phyloP scores from a whole-genome alignment of 2,888 invertebrate species.

The Xestia ashworthii region DNA sequence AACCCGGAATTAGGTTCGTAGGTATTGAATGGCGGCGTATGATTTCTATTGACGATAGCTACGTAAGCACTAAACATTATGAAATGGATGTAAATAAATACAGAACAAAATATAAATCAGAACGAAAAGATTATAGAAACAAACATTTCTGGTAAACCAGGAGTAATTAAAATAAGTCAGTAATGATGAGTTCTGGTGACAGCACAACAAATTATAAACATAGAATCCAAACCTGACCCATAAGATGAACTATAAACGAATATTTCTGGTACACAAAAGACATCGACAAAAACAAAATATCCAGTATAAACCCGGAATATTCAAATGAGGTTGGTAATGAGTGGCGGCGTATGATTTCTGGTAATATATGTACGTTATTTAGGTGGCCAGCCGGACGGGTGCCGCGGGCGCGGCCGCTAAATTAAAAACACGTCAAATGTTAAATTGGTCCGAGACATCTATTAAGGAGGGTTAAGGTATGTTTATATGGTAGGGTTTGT shows the following conservation, averaged over 20 bases:
- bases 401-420: slow-evolving; percentile 89
- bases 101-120: background rate
- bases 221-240: background rate
- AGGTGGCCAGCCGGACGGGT: slow-evolving; percentile 83
- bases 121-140: background rate
- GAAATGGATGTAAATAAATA: background rate
- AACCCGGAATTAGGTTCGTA: no score
- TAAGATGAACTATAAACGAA: slow-evolving; percentile 10
- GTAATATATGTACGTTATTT: slow-evolving; percentile 87
- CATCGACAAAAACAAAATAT: slow-evolving; percentile 57
- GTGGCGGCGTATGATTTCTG: slow-evolving; percentile 85
- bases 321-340: slow-evolving; percentile 88
- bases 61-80: background rate
- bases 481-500: slow-evolving; percentile 69
- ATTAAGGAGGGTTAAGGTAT: slow-evolving; percentile 83
- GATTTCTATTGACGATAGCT: background rate
- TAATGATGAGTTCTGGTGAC: background rate
- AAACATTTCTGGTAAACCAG: background rate
- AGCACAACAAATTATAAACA: background rate
- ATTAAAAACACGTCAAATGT: slow-evolving; percentile 91
- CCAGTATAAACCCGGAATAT: slow-evolving; percentile 68
- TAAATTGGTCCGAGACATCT: slow-evolving; percentile 91
- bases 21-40: background rate
- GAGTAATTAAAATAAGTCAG: background rate
- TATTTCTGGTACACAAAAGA: slow-evolving; percentile 38